Percentiles rank a stretch among this genome's conserved stretches.
Evolutionary conservation across 2,113 vertebrate genomes (phyloP).

Genomic region (Hystrix cristata): DNA sequence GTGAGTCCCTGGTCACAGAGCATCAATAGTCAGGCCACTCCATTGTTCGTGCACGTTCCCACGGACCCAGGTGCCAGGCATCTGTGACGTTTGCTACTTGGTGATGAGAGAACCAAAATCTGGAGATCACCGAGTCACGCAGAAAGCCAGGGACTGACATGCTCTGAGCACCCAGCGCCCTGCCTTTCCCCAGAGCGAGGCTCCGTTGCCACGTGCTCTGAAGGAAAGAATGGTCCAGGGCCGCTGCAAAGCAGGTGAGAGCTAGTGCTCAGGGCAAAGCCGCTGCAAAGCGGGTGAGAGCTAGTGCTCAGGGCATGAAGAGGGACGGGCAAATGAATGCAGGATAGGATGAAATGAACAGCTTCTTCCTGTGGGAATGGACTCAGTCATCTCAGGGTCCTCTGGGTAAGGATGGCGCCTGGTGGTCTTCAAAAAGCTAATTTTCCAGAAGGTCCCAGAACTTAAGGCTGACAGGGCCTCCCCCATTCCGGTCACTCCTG

Average conservation of each 20-base stretch:
- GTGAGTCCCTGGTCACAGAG: background rate
- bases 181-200: background rate
- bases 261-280: background rate
- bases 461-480: background rate
- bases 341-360: background rate
- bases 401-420: background rate
- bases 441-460: background rate
- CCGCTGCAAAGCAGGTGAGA: background rate
- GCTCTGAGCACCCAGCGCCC: background rate
- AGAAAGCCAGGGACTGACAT: background rate
- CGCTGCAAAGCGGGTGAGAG: background rate
- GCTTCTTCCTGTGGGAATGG: background rate
- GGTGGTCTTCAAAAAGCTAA: background rate
- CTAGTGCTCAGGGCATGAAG: background rate
- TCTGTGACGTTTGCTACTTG: background rate
- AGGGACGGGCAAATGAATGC: background rate
- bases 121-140: background rate
- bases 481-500: fast-evolving
- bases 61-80: fast-evolving
- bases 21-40: background rate
- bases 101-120: background rate
- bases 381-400: background rate
- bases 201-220: background rate
- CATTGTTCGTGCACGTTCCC: fast-evolving
- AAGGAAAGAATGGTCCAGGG: fast-evolving